phyloP scores from a whole-genome alignment of 64 coral and sea anemone genomes.

The Platygyra sinensis region DNA sequence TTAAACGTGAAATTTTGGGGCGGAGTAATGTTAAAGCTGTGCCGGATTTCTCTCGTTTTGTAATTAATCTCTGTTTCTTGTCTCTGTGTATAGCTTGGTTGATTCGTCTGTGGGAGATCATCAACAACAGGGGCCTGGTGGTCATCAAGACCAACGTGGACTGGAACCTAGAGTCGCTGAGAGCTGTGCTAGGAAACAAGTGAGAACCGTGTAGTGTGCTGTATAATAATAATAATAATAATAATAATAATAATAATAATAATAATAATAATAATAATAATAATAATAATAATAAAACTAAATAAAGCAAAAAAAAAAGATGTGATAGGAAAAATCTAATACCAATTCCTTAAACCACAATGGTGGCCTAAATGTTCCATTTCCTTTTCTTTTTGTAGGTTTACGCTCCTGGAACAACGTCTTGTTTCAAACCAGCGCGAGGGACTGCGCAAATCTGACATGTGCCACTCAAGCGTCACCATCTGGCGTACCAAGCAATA shows the following conservation, averaged over 20 bases:
- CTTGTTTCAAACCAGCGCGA: neutral
- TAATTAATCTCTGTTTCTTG: neutral
- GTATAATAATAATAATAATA: too few species aligned
- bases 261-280: too few species aligned
- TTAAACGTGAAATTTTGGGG: too few species aligned
- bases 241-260: too few species aligned
- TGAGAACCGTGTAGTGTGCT: too few species aligned
- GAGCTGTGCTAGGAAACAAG: conserved; percentile 24
- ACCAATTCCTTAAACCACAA: too few species aligned
- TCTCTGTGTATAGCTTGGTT: conserved; percentile 38
- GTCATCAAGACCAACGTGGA: conserved; percentile 2
- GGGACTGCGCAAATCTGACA: conserved; percentile 25
- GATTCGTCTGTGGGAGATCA: conserved; percentile 53
- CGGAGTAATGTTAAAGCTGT: too few species aligned
- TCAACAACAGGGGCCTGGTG: conserved; percentile 28
- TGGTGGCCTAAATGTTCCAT: neutral
- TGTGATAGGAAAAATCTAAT: too few species aligned
- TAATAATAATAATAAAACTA: too few species aligned
- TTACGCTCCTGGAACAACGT: neutral
- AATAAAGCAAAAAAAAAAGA: too few species aligned
- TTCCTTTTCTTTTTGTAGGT: neutral
- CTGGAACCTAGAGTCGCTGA: conserved; percentile 14
- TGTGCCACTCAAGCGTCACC: conserved; percentile 39
- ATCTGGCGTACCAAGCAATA: conserved; percentile 29
- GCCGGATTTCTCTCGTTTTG: too few species aligned